Evolutionary conservation across 2,888 invertebrate species (phyloP).

Genomic region (Apocheima hispidaria): DNA sequence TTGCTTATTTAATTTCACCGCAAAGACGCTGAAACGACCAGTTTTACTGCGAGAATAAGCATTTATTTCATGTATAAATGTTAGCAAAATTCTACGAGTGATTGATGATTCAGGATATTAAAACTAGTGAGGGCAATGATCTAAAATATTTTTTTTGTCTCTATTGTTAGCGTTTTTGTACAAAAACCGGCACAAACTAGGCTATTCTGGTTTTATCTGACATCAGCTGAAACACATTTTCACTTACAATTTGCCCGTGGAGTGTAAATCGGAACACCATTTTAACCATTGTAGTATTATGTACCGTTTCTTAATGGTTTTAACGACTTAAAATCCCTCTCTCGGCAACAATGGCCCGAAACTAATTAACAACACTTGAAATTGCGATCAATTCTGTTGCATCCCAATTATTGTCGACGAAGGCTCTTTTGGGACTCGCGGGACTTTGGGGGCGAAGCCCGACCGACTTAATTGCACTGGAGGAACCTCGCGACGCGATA

Average conservation of each 20-base stretch:
- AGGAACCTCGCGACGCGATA: slow-evolving; percentile 40
- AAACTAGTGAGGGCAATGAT: background rate
- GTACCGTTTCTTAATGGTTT: no score
- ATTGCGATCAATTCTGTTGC: slow-evolving; percentile 53
- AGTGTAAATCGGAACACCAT: slow-evolving; percentile 28
- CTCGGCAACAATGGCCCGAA: slow-evolving; percentile 47
- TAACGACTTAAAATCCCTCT: slow-evolving; percentile 40
- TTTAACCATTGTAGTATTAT: no score
- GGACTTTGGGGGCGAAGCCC: slow-evolving; percentile 41
- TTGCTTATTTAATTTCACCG: slow-evolving; percentile 40
- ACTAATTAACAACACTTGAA: slow-evolving; percentile 55
- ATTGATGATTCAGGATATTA: slow-evolving; percentile 10
- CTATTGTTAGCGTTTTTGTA: background rate
- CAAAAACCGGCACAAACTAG: background rate
- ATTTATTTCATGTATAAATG: slow-evolving; percentile 1
- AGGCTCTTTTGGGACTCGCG: slow-evolving; percentile 44
- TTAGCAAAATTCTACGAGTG: background rate
- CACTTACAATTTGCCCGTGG: slow-evolving; percentile 15
- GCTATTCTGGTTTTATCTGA: background rate
- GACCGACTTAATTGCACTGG: slow-evolving; percentile 48
- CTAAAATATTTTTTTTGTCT: background rate
- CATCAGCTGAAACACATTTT: slow-evolving; percentile 1
- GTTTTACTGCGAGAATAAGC: background rate
- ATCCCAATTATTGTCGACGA: slow-evolving; percentile 51
- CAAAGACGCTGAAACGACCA: slow-evolving; percentile 28